Base-by-base conservation (phyloP, 1,140 invertebrate genomes). In the Eupristina koningsbergeri region DNA sequence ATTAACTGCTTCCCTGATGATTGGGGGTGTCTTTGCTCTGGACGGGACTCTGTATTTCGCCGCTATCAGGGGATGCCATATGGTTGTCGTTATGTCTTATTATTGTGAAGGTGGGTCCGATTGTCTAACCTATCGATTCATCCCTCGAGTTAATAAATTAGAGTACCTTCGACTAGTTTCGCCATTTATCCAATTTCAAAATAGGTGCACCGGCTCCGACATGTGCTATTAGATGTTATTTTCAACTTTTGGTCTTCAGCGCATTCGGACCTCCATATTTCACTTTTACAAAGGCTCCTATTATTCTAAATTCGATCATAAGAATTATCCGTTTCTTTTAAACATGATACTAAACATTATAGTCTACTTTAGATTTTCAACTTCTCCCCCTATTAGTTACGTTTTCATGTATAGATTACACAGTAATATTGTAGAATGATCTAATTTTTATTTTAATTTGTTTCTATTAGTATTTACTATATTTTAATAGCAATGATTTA, bases 11-110 rank as follows among this genome's bases (percentile, higher is more conserved):
- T 15, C 11, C 7, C n/a, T n/a, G 31, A 45, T 83, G 69, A 83
- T 83, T 83, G 81, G 74, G 39, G n/a, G 11, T 36, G 26, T 82
- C 36, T 82, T 82, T 36, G 1, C 17, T 11, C 1, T 41, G 22
- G 36, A 7, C 2, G 15, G 29, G 1, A 11, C 19, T 31, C 41
- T 53, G n/a, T 13, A 53, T 75, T 75, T 19, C 5, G 73, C 31
- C 34, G 29, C 47, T 75, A 11, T 19, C 0, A 50, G 8, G 50
- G 17, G 78, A 36, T 50, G 64, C n/a, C 78, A 69, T 80, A 69
- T 80, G 61, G 61, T 45, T 39, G 36, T 41, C 29, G 78, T 78
- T 58, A 36, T 45, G 11, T 45, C 41, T 7, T 50, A 50, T 58
- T 50, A 36, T 58, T 39, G 26, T 76, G 17, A 75, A 75, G 45